Evolutionary conservation across 2,888 invertebrate species (phyloP).

Genomic region (Slavum lentiscoides): DNA sequence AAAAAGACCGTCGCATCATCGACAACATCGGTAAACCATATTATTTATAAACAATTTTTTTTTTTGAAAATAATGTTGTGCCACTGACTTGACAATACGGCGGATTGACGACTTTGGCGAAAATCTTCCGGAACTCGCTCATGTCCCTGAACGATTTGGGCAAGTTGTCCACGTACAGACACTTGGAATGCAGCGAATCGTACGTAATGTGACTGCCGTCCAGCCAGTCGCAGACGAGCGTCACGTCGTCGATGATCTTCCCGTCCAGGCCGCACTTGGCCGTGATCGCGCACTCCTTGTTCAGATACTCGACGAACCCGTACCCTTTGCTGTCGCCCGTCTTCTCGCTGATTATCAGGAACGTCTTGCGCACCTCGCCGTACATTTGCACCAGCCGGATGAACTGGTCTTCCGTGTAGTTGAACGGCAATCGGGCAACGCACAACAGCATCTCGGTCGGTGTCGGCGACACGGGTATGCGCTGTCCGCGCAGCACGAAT

Average conservation of each 20-base stretch:
- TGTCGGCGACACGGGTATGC: constrained; percentile 61
- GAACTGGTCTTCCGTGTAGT: constrained; percentile 62
- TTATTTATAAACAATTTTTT: too few species aligned
- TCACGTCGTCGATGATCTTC: constrained; percentile 59
- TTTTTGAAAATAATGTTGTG: not conserved
- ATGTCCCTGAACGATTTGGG: constrained; percentile 63
- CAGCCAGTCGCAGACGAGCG: constrained; percentile 63
- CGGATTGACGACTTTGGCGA: constrained; percentile 62
- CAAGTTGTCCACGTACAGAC: constrained; percentile 63
- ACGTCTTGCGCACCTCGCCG: constrained; percentile 62
- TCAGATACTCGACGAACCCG: constrained; percentile 64
- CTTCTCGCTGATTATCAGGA: constrained; percentile 62
- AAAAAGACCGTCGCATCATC: too few species aligned
- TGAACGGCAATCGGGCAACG: constrained; percentile 62
- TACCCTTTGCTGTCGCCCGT: constrained; percentile 64
- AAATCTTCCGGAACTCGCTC: constrained; percentile 62
- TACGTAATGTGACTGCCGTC: constrained; percentile 61
- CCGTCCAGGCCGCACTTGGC: constrained; percentile 62
- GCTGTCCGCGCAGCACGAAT: constrained; percentile 59
- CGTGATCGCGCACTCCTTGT: constrained; percentile 61
- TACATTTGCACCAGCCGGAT: constrained; percentile 60
- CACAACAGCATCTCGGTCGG: constrained; percentile 63
- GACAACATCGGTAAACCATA: too few species aligned
- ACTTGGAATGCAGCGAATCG: constrained; percentile 63
- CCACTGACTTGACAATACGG: constrained; percentile 63